Evolutionary conservation across 2,888 invertebrate species (phyloP).

Genomic region (Sclerodermus sp.): DNA sequence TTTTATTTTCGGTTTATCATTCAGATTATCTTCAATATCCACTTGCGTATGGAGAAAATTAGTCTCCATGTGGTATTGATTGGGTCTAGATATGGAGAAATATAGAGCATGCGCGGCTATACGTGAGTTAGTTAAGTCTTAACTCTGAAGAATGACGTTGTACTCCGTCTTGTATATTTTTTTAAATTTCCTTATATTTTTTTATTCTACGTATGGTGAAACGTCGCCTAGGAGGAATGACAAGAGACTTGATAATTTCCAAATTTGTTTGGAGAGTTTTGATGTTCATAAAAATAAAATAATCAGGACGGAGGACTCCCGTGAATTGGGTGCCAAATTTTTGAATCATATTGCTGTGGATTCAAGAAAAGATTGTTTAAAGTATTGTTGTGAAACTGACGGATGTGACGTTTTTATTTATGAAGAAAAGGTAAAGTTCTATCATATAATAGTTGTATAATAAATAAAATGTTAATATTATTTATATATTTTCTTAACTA

Average conservation of each 20-base stretch:
- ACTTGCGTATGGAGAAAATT: too few species aligned
- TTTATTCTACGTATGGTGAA: conserved; percentile 32
- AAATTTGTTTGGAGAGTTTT: conserved; percentile 75
- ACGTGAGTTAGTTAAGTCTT: too few species aligned
- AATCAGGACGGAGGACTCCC: conserved; percentile 87
- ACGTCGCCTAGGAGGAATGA: conserved; percentile 33
- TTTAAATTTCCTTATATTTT: conserved; percentile 39
- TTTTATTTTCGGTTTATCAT: too few species aligned
- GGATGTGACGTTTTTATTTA: conserved; percentile 89
- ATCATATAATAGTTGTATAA: background rate
- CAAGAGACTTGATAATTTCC: conserved; percentile 54
- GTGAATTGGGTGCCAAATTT: conserved; percentile 85
- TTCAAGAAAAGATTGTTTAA: conserved; percentile 78
- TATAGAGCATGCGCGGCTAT: too few species aligned
- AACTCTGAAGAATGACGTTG: conserved; percentile 33
- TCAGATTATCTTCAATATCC: too few species aligned
- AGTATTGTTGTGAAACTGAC: conserved; percentile 84
- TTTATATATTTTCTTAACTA: background rate
- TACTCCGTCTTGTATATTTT: conserved; percentile 33
- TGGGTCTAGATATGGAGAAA: too few species aligned
- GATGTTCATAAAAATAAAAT: conserved; percentile 87
- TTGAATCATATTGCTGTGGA: conserved; percentile 83
- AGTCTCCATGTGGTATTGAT: too few species aligned
- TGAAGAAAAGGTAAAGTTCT: conserved; percentile 77
- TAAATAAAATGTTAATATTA: background rate